phyloP scores from a whole-genome alignment of 2,797 vertebrate genomes.

The Sus cebifrons region DNA sequence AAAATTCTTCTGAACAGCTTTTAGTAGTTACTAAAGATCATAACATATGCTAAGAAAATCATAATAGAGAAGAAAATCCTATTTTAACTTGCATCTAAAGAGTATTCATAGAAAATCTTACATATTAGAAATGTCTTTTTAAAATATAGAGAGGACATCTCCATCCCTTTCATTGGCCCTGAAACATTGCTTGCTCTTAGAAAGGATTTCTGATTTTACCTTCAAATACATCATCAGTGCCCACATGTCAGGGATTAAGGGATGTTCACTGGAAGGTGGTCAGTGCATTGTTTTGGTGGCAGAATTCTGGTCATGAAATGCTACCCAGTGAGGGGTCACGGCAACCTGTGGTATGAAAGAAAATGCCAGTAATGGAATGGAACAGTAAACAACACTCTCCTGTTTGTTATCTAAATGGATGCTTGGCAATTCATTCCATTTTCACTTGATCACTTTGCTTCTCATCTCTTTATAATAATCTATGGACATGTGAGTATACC shows the following conservation, averaged over 20 bases:
- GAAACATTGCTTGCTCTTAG: slow-evolving; percentile 60
- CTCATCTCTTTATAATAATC: slow-evolving; percentile 23
- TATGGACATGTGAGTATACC: neutral
- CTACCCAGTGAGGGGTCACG: slow-evolving; percentile 75
- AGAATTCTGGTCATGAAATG: slow-evolving; percentile 72
- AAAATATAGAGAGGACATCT: slow-evolving; percentile 61
- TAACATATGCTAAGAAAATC: slow-evolving; percentile 41
- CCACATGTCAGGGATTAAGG: slow-evolving; percentile 78
- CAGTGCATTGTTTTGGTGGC: slow-evolving; percentile 80
- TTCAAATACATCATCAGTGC: slow-evolving; percentile 62
- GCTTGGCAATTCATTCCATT: slow-evolving; percentile 59
- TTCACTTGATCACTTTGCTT: neutral
- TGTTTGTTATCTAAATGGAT: slow-evolving; percentile 69
- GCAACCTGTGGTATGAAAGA: slow-evolving; percentile 67
- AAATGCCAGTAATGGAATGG: slow-evolving; percentile 78
- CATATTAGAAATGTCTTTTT: slow-evolving; percentile 51
- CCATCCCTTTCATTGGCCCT: slow-evolving; percentile 24
- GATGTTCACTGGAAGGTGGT: slow-evolving; percentile 65
- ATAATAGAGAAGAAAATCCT: neutral
- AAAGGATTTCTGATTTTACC: slow-evolving; percentile 65
- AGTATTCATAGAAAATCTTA: slow-evolving; percentile 40
- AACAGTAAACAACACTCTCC: slow-evolving; percentile 62
- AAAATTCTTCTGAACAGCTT: slow-evolving; percentile 19
- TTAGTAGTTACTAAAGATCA: slow-evolving; percentile 46
- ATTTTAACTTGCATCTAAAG: slow-evolving; percentile 47